Evolutionary conservation across 2,113 vertebrate species (phyloP).

Genomic region (Microcebus ravelobensis): DNA sequence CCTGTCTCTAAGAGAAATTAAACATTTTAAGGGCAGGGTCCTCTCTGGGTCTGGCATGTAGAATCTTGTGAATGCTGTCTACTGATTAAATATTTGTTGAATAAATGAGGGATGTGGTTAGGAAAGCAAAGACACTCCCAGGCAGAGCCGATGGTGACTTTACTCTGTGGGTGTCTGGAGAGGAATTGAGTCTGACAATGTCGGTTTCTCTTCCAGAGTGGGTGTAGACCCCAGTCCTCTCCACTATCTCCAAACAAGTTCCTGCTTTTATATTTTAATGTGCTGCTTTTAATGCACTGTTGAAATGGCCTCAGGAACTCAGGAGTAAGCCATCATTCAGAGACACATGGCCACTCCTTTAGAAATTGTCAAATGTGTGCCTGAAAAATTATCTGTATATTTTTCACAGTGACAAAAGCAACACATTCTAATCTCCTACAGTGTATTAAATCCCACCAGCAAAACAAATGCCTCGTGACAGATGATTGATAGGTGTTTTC

Average conservation of each 20-base stretch:
- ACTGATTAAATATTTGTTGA: background rate
- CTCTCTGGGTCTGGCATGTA: background rate
- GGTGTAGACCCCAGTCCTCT: background rate
- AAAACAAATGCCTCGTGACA: constrained; percentile 65
- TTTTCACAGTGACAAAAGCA: constrained; percentile 50
- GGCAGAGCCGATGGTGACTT: background rate
- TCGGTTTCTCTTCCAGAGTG: background rate
- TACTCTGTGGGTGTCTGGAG: background rate
- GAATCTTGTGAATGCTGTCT: background rate
- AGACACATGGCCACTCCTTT: background rate
- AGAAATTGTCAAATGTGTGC: background rate
- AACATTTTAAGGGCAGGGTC: background rate
- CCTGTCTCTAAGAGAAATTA: background rate
- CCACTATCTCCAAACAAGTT: background rate
- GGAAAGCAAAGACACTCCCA: background rate
- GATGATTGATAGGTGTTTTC: constrained; percentile 60
- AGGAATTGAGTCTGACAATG: background rate
- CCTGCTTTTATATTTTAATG: background rate
- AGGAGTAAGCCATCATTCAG: background rate
- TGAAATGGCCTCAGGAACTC: background rate
- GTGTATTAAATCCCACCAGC: constrained; percentile 71
- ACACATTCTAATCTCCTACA: background rate
- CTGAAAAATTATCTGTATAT: constrained; percentile 17
- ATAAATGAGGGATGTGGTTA: background rate
- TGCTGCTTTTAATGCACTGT: background rate